Conservation (phyloP, 2,888 invertebrate genomes). For the Amiota mariae region DNA sequence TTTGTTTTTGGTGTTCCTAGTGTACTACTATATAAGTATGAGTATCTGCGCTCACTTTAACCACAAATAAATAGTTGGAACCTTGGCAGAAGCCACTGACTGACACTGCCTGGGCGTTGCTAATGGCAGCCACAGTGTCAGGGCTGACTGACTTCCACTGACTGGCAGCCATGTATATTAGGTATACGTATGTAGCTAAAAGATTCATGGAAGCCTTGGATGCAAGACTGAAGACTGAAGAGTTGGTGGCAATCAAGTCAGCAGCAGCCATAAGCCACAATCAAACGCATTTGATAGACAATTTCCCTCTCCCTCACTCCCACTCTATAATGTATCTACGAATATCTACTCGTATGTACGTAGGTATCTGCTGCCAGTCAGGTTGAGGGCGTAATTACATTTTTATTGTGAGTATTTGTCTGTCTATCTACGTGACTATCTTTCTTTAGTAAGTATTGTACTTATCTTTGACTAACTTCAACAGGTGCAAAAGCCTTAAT, state of each 20-base stretch:
- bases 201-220: no score
- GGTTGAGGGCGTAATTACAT: constrained; percentile 63
- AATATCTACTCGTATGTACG: not conserved
- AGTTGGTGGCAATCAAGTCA: no score
- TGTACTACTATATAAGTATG: no score
- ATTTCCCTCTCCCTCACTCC: no score
- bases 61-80: constrained; percentile 29
- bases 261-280: constrained; percentile 18
- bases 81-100: constrained; percentile 54
- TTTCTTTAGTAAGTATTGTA: not conserved
- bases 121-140: constrained; percentile 60
- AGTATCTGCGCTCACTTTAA: no score
- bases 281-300: constrained; percentile 31
- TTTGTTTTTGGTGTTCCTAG: not conserved
- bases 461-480: not conserved
- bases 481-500: constrained; percentile 36
- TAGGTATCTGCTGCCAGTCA: constrained; percentile 29
- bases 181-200: no score
- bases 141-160: constrained; percentile 41
- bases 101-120: constrained; percentile 47
- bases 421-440: constrained; percentile 27
- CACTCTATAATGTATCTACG: not conserved
- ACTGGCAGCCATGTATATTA: not conserved
- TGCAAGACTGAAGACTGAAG: no score
- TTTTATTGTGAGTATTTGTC: constrained; percentile 52